These are phyloP conservation scores for Brachionus koreanus DNA, from an alignment of 1,140 invertebrate genomes.

Conservation along the genomic window DNA sequence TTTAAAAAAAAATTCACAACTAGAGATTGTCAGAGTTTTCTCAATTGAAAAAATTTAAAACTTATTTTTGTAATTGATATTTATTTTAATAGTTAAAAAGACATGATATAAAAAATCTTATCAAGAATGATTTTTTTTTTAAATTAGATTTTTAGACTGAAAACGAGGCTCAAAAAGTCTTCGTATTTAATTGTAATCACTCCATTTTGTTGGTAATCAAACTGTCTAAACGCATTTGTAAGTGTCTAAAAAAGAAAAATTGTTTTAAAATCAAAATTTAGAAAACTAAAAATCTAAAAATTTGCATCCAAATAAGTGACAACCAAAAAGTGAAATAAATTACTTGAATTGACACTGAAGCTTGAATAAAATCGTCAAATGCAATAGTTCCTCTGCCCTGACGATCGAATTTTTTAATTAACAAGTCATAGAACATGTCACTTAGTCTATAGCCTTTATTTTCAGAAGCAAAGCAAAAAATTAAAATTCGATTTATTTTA, in stretches of 20 bases:
- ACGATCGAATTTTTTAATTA: conserved; percentile 89
- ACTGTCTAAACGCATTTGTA: conserved; percentile 78
- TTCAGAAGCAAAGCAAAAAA: neutral
- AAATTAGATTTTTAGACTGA: conserved; percentile 76
- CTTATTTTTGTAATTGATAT: too few relatives aligned
- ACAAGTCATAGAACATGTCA: conserved; percentile 73
- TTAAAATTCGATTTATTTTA: neutral
- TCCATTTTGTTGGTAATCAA: conserved; percentile 88
- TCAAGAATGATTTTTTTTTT: neutral
- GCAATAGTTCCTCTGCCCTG: conserved; percentile 81
- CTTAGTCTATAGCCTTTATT: conserved; percentile 67
- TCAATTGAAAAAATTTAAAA: too few relatives aligned
- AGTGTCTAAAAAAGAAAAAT: conserved; percentile 71
- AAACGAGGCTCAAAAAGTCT: conserved; percentile 91
- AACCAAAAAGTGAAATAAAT: conserved; percentile 59
- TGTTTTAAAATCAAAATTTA: neutral
- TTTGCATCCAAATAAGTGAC: neutral
- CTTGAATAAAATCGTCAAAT: conserved; percentile 98
- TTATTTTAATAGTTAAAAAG: neutral
- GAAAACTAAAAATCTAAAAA: neutral
- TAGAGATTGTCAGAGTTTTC: too few relatives aligned
- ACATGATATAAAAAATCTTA: neutral
- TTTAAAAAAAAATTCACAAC: too few relatives aligned
- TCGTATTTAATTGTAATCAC: conserved; percentile 93
- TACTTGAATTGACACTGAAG: conserved; percentile 85